A percentile compares a stretch with the other conserved stretches of the same genome.
These are phyloP conservation scores for Glossophaga mutica DNA, from an alignment of 2,797 vertebrate genomes.

Conservation along the genomic window DNA sequence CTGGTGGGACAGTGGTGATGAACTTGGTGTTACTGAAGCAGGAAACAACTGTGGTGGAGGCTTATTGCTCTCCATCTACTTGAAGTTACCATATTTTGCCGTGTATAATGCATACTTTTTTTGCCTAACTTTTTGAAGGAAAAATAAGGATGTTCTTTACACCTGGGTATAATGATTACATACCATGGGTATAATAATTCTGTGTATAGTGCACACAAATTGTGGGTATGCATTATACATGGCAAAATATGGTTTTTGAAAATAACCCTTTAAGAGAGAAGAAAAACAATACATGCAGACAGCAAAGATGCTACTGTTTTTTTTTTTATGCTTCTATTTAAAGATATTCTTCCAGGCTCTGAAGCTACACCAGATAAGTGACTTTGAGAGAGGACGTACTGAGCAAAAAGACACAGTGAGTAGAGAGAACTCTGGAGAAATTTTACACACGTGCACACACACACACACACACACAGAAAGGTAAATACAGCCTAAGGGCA, in stretches of 20 bases:
- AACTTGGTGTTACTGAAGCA: not conserved
- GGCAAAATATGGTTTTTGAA: not conserved
- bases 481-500: not conserved
- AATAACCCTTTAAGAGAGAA: conserved; percentile 31
- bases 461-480: not conserved
- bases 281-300: not conserved
- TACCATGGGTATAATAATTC: no score
- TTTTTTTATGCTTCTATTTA: conserved; percentile 45
- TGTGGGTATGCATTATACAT: no score
- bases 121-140: no score
- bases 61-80: not conserved
- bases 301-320: not conserved
- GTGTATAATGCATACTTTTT: no score
- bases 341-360: conserved; percentile 24
- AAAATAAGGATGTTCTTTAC: no score
- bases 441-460: not conserved
- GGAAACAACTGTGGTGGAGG: not conserved
- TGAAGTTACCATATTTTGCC: not conserved
- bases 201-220: no score
- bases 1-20: not conserved
- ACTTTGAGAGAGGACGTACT: conserved; percentile 16
- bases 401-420: not conserved
- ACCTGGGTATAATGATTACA: no score
- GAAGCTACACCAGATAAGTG: not conserved
- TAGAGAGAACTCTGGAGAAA: not conserved